These are phyloP conservation scores for Neopelma chrysocephalum DNA, from an alignment of 2,797 vertebrate genomes.

Conservation along the genomic window DNA sequence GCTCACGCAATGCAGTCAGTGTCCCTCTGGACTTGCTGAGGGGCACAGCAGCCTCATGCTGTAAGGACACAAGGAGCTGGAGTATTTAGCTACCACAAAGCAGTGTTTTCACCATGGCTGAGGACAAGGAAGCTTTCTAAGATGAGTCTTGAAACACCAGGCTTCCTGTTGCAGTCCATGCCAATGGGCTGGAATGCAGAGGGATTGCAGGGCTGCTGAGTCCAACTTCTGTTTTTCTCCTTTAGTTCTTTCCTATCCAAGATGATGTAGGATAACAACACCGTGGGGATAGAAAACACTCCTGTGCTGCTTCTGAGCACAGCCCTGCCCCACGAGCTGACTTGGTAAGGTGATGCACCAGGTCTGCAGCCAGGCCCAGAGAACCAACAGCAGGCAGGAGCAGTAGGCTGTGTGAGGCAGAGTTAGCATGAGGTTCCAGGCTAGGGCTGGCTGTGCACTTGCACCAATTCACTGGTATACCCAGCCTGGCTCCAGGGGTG, in stretches of 20 bases:
- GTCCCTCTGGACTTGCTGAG: background rate
- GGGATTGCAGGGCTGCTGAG: background rate
- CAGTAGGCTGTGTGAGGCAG: background rate
- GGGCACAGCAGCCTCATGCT: background rate
- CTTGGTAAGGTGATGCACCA: background rate
- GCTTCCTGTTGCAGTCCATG: background rate
- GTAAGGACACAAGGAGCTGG: background rate
- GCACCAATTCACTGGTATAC: background rate
- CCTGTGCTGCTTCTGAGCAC: background rate
- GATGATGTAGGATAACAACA: background rate
- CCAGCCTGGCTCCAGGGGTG: background rate
- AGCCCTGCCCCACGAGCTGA: background rate
- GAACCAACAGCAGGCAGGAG: background rate
- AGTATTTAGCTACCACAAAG: background rate
- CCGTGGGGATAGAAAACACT: background rate
- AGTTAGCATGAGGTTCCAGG: background rate
- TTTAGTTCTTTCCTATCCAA: background rate
- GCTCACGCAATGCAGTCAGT: background rate
- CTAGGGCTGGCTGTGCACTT: background rate
- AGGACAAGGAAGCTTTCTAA: background rate
- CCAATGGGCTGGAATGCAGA: fast-evolving
- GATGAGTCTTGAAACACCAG: background rate
- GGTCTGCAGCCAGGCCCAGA: background rate
- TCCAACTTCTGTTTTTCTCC: background rate
- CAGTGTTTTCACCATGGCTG: background rate